Evolutionary conservation across 2,888 invertebrate genomes (phyloP).

Genomic region (Apodemia mormo): DNA sequence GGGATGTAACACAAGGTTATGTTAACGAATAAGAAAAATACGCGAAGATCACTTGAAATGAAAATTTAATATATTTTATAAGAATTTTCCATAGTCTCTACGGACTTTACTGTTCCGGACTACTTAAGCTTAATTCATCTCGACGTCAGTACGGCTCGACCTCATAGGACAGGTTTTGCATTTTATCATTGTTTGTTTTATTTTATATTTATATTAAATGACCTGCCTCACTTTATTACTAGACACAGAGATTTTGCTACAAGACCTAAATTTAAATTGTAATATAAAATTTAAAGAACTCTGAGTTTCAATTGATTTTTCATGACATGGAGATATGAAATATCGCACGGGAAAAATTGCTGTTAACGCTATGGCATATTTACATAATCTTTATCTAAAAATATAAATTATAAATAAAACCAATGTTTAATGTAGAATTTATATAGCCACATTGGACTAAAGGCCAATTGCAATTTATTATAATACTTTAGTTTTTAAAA

Average conservation of each 20-base stretch:
- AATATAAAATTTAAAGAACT: not conserved
- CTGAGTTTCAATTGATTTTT: not conserved
- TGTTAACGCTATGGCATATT: too few relatives aligned
- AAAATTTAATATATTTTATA: too few relatives aligned
- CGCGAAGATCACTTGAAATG: too few relatives aligned
- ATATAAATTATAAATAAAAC: too few relatives aligned
- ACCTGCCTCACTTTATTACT: slow-evolving; percentile 7
- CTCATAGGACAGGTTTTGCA: slow-evolving; percentile 57
- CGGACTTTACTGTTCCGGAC: slow-evolving; percentile 35
- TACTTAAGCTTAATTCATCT: slow-evolving; percentile 56
- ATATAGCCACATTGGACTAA: too few relatives aligned
- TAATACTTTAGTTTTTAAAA: too few relatives aligned
- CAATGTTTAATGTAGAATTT: too few relatives aligned
- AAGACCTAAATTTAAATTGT: not conserved
- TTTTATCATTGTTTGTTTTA: slow-evolving; percentile 49
- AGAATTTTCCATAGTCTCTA: slow-evolving; percentile 23
- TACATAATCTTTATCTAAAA: too few relatives aligned
- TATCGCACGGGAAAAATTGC: not conserved
- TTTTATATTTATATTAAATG: slow-evolving; percentile 35
- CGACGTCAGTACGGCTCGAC: slow-evolving; percentile 52
- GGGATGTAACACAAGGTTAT: too few relatives aligned
- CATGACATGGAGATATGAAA: not conserved
- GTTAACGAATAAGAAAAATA: too few relatives aligned
- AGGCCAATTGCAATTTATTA: too few relatives aligned
- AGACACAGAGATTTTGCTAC: slow-evolving; percentile 1